Conservation (phyloP, 2,888 invertebrate genomes). For the Phoronis australis region DNA sequence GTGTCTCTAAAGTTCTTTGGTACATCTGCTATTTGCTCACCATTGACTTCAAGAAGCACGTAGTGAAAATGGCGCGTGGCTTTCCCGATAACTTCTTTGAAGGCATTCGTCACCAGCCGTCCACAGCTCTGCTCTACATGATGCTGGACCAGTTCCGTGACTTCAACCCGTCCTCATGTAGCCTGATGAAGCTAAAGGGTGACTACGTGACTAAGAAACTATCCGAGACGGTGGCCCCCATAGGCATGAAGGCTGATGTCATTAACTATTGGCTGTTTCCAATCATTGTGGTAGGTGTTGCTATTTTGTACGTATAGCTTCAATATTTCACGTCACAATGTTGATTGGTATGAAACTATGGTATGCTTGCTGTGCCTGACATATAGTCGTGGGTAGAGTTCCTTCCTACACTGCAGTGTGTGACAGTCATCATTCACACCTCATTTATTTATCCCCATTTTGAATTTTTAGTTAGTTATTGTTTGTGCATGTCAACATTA, state of each 20-base stretch:
- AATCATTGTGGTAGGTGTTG: conserved; percentile 43
- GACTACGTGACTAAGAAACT: conserved; percentile 43
- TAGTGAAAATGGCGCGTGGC: conserved; percentile 41
- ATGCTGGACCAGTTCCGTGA: conserved; percentile 31
- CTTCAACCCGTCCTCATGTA: conserved; percentile 27
- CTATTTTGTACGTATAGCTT: too few species aligned
- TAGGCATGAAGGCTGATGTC: conserved; percentile 35
- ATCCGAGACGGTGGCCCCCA: conserved; percentile 31
- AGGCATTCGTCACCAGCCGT: conserved; percentile 41
- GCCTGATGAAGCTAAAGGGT: conserved; percentile 32
- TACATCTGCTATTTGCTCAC: conserved; percentile 21
- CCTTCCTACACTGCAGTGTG: too few species aligned
- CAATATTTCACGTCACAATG: too few species aligned
- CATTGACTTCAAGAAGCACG: conserved; percentile 35
- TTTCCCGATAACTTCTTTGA: conserved; percentile 41
- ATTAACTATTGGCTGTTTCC: conserved; percentile 53
- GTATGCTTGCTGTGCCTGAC: too few species aligned
- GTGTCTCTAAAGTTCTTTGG: conserved; percentile 27
- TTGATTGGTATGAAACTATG: too few species aligned
- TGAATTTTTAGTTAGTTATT: background rate
- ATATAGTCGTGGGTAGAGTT: too few species aligned
- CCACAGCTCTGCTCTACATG: conserved; percentile 37
- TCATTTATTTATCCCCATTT: too few species aligned
- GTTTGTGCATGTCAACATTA: too few species aligned
- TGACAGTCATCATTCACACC: too few species aligned